Percentiles rank a stretch among this genome's conserved stretches.
These are phyloP conservation scores for Caenorhabditis sp. DNA, from an alignment of 2,888 invertebrate species.

Conservation along the genomic window DNA sequence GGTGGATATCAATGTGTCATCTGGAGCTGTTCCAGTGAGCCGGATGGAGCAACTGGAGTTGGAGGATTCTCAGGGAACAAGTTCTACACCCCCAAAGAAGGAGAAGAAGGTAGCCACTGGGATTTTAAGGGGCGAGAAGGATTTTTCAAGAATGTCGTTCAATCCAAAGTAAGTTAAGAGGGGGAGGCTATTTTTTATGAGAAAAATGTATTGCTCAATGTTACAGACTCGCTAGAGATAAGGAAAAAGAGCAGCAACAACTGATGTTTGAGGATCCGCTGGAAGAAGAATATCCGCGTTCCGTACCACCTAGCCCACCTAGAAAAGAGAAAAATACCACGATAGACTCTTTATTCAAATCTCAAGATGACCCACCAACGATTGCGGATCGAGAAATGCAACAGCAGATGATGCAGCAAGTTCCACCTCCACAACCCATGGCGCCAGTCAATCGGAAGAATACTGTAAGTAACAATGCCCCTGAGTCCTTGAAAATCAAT, in stretches of 20 bases:
- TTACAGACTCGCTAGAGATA: slow-evolving; percentile 49
- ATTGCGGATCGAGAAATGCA: slow-evolving; percentile 26
- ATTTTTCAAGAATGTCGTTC: slow-evolving; percentile 81
- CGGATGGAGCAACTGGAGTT: slow-evolving; percentile 43
- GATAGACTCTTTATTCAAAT: slow-evolving; percentile 72
- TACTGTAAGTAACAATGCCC: slow-evolving; percentile 14
- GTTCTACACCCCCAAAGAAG: slow-evolving; percentile 62
- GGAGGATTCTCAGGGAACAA: slow-evolving; percentile 65
- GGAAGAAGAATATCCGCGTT: slow-evolving; percentile 50
- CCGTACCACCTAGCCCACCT: slow-evolving; percentile 49
- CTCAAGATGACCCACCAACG: slow-evolving; percentile 56
- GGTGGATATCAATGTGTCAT: slow-evolving; percentile 66
- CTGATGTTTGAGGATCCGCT: slow-evolving; percentile 56
- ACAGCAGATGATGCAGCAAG: slow-evolving; percentile 7
- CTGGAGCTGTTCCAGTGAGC: slow-evolving; percentile 52
- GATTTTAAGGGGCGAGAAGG: slow-evolving; percentile 71
- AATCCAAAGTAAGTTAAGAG: slow-evolving; percentile 76
- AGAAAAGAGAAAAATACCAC: slow-evolving; percentile 60
- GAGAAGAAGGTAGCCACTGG: slow-evolving; percentile 42
- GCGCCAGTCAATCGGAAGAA: slow-evolving; percentile 21
- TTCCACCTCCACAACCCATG: slow-evolving; percentile 30
- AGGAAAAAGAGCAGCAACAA: slow-evolving; percentile 46
- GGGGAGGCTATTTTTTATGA: too few relatives aligned
- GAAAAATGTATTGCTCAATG: too few relatives aligned
- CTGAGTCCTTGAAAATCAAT: neutral